These are phyloP conservation scores for Macroteleia sp. DNA, from an alignment of 2,888 invertebrate species.

Conservation along the genomic window DNA sequence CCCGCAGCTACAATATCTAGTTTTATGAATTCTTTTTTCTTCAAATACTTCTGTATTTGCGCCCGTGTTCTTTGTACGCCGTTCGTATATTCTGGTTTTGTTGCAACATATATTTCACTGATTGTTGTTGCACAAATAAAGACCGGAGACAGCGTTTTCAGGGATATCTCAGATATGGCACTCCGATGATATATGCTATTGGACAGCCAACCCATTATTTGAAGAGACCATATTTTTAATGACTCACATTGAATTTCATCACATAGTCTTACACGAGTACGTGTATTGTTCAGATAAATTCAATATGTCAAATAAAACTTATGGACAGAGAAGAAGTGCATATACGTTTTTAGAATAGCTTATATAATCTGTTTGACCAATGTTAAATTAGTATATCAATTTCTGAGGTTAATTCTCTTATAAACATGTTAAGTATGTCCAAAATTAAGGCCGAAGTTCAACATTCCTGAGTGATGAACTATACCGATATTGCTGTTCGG, in stretches of 20 bases:
- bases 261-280: too few species aligned
- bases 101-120: constrained; percentile 25
- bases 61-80: constrained; percentile 24
- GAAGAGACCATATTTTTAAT: constrained; percentile 2
- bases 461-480: too few species aligned
- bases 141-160: background rate
- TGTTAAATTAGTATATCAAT: too few species aligned
- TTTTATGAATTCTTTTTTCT: constrained; percentile 31
- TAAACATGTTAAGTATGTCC: too few species aligned
- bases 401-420: too few species aligned
- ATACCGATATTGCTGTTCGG: too few species aligned
- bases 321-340: too few species aligned
- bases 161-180: background rate
- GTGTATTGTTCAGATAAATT: too few species aligned
- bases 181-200: constrained; percentile 6
- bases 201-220: constrained; percentile 23
- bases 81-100: constrained; percentile 20
- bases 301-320: too few species aligned
- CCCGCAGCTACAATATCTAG: constrained; percentile 23
- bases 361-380: too few species aligned
- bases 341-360: too few species aligned
- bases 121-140: constrained; percentile 29
- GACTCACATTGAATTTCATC: constrained; percentile 14
- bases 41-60: constrained; percentile 9
- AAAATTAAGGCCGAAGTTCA: too few species aligned